Percentiles rank a stretch among this genome's conserved stretches.
Evolutionary conservation across 1,140 invertebrate species (phyloP).

Genomic region (Ruditapes philippinarum): DNA sequence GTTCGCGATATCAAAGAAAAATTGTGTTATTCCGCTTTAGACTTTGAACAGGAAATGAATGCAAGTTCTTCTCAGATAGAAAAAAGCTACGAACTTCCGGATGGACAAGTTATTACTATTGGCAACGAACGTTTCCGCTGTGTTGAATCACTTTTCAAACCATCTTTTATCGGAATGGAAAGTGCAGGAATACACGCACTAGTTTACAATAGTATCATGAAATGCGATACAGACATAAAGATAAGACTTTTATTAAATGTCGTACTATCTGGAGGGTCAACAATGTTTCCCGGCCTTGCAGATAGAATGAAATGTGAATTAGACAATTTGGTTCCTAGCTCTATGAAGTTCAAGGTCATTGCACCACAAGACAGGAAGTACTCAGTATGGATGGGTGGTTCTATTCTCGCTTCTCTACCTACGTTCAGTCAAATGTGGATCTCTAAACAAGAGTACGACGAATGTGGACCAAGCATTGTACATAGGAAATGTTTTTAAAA

Average conservation of each 20-base stretch:
- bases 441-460: conserved; percentile 92
- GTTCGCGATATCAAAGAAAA: conserved; percentile 74
- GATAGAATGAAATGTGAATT: conserved; percentile 83
- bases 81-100: conserved; percentile 67
- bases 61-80: conserved; percentile 84
- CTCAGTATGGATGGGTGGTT: conserved; percentile 86
- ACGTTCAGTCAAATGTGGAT: conserved; percentile 90
- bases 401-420: conserved; percentile 89
- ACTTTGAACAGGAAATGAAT: conserved; percentile 95
- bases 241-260: conserved; percentile 67
- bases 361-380: conserved; percentile 85
- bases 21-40: conserved; percentile 85
- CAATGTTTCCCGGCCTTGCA: conserved; percentile 82
- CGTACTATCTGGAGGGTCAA: conserved; percentile 69
- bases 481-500: conserved; percentile 90
- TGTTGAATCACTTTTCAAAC: conserved; percentile 91
- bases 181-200: conserved; percentile 86
- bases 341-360: conserved; percentile 71
- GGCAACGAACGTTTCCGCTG: conserved; percentile 90
- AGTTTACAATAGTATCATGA: conserved; percentile 95
- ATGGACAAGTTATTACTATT: conserved; percentile 89
- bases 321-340: too few relatives aligned
- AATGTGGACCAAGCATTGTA: conserved; percentile 94
- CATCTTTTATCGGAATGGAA: conserved; percentile 74
- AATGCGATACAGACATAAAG: conserved; percentile 78